These are phyloP conservation scores for Melanotaenia nigrans DNA, from an alignment of 2,797 vertebrate species.

Conservation along the genomic window DNA sequence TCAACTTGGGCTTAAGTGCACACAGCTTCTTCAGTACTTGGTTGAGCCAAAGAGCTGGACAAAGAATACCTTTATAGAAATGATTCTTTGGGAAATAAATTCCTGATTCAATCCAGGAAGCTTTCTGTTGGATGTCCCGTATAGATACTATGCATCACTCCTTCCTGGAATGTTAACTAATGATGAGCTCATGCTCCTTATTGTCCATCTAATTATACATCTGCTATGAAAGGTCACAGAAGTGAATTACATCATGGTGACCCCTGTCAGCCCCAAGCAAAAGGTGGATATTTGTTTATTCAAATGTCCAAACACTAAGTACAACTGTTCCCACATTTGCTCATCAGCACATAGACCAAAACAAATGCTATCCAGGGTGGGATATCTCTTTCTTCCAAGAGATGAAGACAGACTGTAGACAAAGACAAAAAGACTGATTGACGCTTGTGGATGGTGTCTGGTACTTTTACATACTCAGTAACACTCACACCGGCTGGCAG, in stretches of 20 bases:
- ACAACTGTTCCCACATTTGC: slow-evolving; percentile 68
- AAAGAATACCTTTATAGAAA: slow-evolving; percentile 9
- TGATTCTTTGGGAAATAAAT: slow-evolving; percentile 12
- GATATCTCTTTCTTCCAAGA: slow-evolving; percentile 51
- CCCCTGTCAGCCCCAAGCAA: slow-evolving; percentile 51
- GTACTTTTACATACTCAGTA: slow-evolving; percentile 23
- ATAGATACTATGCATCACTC: slow-evolving; percentile 51
- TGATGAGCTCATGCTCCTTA: slow-evolving; percentile 56
- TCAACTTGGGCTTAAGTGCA: too few relatives aligned
- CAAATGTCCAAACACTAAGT: slow-evolving; percentile 54
- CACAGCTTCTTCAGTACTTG: too few relatives aligned
- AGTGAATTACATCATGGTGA: slow-evolving; percentile 42
- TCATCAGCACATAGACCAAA: slow-evolving; percentile 47
- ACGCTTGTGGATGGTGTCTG: slow-evolving; percentile 32
- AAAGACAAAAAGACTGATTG: slow-evolving; percentile 62
- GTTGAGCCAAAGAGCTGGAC: too few relatives aligned
- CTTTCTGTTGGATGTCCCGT: slow-evolving; percentile 44
- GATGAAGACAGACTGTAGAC: slow-evolving; percentile 41
- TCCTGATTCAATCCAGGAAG: slow-evolving; percentile 51
- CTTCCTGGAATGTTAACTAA: slow-evolving; percentile 60
- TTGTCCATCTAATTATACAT: slow-evolving; percentile 58
- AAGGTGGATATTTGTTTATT: slow-evolving; percentile 70
- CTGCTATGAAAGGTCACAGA: slow-evolving; percentile 25
- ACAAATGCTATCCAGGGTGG: slow-evolving; percentile 45
- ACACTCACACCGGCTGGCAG: slow-evolving; percentile 30